Base-by-base conservation (phyloP, 2,797 vertebrate species). In the Sardinella longiceps region DNA sequence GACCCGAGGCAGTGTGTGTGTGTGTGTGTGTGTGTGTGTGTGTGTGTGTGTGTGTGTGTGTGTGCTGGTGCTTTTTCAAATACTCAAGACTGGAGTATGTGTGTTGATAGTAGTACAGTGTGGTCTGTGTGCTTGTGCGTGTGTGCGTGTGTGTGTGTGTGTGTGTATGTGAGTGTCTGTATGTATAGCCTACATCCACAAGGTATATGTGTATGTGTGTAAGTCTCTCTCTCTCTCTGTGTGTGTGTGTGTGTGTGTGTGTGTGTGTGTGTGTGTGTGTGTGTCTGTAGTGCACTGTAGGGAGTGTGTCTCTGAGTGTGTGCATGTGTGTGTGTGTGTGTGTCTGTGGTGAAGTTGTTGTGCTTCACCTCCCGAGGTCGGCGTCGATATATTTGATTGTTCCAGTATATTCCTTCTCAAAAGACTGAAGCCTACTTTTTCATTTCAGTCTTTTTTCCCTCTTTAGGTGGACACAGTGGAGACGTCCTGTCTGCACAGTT, bases 381-480 rank as follows among this genome's bases (percentile, higher is more conserved):
- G 63, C 80, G 84, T 82, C 83, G 46, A 86, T 88, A 86, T 80
- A 83, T 80, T 82, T 77, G 85, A 85, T 84, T 83, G 45, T 88
- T 86, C 46, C 63, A 84, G 85, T 82, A 80, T 81, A 83, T 81
- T 84, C 77, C 77, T 56, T 39, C 66, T 84, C 60, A 81, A 80
- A 82, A 84, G 82, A 86, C 60, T 81, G 80, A 81, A 80, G 83
- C 77, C 18, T 70, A 50, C 70, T 28, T 80, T 84, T 85, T 81
- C 70, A 77, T 23, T 23, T 77, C n/a, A 39, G 43, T 33, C 33
- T 77, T 39, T 43, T 77, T 23, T 20, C 70, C 83, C 84, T 80
- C 45, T 70, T 14, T 60, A 83, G 85, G 58, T 56, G 66, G 39
- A 80, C 1, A 23, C 63, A 74, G 50, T 85, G 89, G 51, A 85